Evolutionary conservation across 2,797 vertebrate genomes (phyloP).

Genomic region (Sebastes cheni): DNA sequence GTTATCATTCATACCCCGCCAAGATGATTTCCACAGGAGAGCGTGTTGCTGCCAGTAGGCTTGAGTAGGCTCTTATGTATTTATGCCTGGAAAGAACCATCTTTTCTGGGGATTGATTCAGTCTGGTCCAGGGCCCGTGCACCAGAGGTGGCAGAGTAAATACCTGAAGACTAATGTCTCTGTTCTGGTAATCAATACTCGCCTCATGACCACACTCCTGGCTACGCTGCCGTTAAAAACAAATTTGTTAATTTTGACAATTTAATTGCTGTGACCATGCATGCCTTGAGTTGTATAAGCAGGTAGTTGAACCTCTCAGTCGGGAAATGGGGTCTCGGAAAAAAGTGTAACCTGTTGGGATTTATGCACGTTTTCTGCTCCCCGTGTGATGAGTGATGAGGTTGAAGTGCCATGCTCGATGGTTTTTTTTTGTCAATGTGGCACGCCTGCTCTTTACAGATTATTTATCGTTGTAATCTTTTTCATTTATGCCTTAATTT

Average conservation of each 20-base stretch:
- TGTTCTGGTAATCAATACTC: constrained; percentile 95
- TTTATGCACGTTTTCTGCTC: constrained; percentile 68
- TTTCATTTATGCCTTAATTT: constrained; percentile 2
- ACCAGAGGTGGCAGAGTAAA: constrained; percentile 97
- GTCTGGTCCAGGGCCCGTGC: constrained; percentile 87
- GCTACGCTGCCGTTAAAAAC: constrained; percentile 98
- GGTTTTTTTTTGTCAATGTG: constrained; percentile 24
- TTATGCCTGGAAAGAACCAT: constrained; percentile 87
- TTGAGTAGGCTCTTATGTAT: constrained; percentile 84
- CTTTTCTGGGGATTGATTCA: constrained; percentile 91
- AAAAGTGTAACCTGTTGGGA: constrained; percentile 71
- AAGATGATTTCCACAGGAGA: constrained; percentile 75
- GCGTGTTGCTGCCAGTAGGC: constrained; percentile 62
- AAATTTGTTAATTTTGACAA: constrained; percentile 99
- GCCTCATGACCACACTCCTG: constrained; percentile 94
- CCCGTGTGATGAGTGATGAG: constrained; percentile 65
- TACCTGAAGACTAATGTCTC: constrained; percentile 98
- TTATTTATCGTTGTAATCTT: constrained; percentile 1
- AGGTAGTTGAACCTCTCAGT: constrained; percentile 74
- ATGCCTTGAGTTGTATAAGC: constrained; percentile 86
- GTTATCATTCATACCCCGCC: constrained; percentile 79
- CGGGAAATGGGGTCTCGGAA: constrained; percentile 62
- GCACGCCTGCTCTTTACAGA: constrained; percentile 13
- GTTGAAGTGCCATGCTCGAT: constrained; percentile 46
- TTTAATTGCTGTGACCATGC: constrained; percentile 97